Conservation (phyloP, 1,140 invertebrate species). For the Hylyphantes graminicola region DNA sequence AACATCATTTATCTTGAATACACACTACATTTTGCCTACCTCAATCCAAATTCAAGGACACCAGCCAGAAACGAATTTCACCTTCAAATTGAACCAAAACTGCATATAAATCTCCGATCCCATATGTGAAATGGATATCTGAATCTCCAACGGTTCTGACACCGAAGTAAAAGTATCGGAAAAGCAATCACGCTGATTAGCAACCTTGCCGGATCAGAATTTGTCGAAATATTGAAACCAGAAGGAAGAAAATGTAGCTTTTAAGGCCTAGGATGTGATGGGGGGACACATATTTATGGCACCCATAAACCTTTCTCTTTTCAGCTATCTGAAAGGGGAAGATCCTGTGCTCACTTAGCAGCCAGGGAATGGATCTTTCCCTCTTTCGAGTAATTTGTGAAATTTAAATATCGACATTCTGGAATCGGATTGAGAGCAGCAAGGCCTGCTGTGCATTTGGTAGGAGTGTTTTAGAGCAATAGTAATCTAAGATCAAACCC, state of each 20-base stretch:
- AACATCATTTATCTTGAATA: too few species aligned
- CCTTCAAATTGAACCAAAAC: too few species aligned
- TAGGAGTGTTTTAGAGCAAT: too few species aligned
- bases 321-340: background rate
- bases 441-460: too few species aligned
- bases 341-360: conserved; percentile 3
- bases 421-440: background rate
- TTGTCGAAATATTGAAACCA: conserved; percentile 51
- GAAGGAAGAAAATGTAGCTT: conserved; percentile 1
- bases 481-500: too few species aligned
- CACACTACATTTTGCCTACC: too few species aligned
- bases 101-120: background rate
- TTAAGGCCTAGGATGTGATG: background rate
- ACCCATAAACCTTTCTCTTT: conserved; percentile 17
- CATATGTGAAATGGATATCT: background rate
- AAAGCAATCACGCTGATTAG: conserved; percentile 55
- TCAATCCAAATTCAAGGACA: too few species aligned
- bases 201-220: conserved; percentile 27
- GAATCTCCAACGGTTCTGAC: conserved; percentile 24
- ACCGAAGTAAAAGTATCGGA: conserved; percentile 40
- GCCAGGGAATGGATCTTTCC: background rate
- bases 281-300: conserved; percentile 38
- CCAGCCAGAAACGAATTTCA: too few species aligned
- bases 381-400: conserved; percentile 41
- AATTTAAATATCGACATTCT: conserved; percentile 54